Conservation (phyloP, 2,888 invertebrate genomes). For the Apamea anceps region DNA sequence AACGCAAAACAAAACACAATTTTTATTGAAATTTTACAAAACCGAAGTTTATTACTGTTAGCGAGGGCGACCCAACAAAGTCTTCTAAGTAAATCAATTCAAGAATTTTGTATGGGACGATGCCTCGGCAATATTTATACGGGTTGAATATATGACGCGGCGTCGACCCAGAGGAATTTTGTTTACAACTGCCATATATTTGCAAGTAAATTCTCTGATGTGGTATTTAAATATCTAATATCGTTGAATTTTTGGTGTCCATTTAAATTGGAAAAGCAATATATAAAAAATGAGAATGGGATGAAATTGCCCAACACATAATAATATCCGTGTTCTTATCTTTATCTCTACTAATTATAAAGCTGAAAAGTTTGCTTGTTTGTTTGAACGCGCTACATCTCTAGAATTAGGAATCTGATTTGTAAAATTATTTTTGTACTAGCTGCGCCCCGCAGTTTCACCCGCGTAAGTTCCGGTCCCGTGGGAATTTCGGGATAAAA, state of each 20-base stretch:
- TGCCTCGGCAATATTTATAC: conserved; percentile 47
- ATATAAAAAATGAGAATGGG: not conserved
- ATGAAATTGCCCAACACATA: not conserved
- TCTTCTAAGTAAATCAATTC: conserved; percentile 43
- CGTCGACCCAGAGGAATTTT: conserved; percentile 24
- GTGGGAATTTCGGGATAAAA: too few species aligned
- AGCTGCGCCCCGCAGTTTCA: too few species aligned
- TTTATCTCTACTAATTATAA: too few species aligned
- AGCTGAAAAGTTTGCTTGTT: too few species aligned
- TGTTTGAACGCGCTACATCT: too few species aligned
- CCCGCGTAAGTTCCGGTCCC: too few species aligned
- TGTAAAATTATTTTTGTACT: too few species aligned
- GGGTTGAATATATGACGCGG: conserved; percentile 22
- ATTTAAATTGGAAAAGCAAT: not conserved
- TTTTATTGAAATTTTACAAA: not conserved
- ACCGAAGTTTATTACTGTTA: conserved; percentile 20
- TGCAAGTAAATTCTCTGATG: conserved; percentile 28
- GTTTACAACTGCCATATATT: conserved; percentile 21
- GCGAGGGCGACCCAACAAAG: not conserved
- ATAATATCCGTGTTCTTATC: too few species aligned
- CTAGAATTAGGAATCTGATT: too few species aligned
- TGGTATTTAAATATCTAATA: conserved; percentile 20
- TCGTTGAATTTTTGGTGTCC: conserved; percentile 3
- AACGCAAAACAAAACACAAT: not conserved
- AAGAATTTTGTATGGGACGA: conserved; percentile 36